A percentile compares a stretch with the other conserved stretches of the same genome.
Conservation (phyloP, 1,140 invertebrate genomes). For the Pantala flavescens region DNA sequence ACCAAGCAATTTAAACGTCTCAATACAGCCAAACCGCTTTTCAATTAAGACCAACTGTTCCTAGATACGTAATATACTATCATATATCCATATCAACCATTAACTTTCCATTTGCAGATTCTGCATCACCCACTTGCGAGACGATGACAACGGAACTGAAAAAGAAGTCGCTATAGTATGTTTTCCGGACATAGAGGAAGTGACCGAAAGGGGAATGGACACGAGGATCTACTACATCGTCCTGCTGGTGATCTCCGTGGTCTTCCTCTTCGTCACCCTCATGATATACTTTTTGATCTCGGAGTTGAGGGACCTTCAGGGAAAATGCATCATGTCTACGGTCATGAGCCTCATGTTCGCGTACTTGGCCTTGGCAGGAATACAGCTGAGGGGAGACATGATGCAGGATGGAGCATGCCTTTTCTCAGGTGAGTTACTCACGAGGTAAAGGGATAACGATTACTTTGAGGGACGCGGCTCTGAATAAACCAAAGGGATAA, state of each 20-base stretch:
- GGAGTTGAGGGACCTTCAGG: constrained; percentile 43
- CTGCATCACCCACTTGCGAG: background rate
- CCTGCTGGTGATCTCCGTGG: constrained; percentile 42
- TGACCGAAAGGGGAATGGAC: constrained; percentile 15
- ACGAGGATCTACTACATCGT: constrained; percentile 27
- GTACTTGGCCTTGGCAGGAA: constrained; percentile 42
- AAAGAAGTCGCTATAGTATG: constrained; percentile 38
- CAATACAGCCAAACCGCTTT: too few species aligned
- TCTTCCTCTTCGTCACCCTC: constrained; percentile 45
- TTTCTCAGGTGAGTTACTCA: constrained; percentile 35
- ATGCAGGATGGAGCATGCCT: constrained; percentile 32
- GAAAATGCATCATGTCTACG: constrained; percentile 42
- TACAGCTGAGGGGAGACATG: constrained; percentile 33
- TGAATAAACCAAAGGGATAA: too few species aligned
- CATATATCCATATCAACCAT: too few species aligned
- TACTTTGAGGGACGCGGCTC: too few species aligned
- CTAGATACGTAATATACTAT: too few species aligned
- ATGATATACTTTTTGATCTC: constrained; percentile 45
- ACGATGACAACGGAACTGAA: background rate
- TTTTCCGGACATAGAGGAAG: constrained; percentile 31
- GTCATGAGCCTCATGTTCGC: constrained; percentile 43
- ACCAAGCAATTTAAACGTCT: too few species aligned
- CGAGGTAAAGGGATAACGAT: too few species aligned
- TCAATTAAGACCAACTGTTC: too few species aligned
- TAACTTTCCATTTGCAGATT: background rate